Base-by-base conservation (phyloP, 2,113 vertebrate genomes). In the Brachirus orientalis region DNA sequence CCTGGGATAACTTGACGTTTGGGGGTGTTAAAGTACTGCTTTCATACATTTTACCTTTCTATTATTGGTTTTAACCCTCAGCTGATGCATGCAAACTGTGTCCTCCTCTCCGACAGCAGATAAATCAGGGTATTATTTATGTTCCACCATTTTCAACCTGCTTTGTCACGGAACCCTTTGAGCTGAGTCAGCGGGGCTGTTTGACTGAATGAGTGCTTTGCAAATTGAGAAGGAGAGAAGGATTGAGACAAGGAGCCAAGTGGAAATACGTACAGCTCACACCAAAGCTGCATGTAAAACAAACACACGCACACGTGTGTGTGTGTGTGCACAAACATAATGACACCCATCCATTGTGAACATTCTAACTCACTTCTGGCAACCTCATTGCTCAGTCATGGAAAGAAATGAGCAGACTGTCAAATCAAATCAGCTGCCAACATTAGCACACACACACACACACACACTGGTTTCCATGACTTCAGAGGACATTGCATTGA, bases 121-220 rank as follows among this genome's bases (percentile, higher is more conserved):
- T 28, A 4, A 28, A 6, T 28, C 3, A 0, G 28, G 28, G 6
- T 28, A 4, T 28, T 28, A 28, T 28, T 28, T 28, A 28, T 6
- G 6, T 28, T 28, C 7, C 55, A 13, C 7, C 13, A 0, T 40
- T n/a, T 60, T 56, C 12, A 16, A 6, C 10, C 6, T 50, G 43
- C 62, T 59, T 43, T 37, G 46, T 69, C 72, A 20, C n/a, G 1
- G 48, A 28, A 51, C 16, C 3, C 38, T 66, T 16, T 17, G 33
- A 36, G 57, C 57, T 46, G 67, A 67, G 38, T 56, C 19, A 46
- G 72, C 40, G 0, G 11, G 8, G 12, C 54, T 35, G 18, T 53
- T 33, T 65, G 68, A 60, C 57, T 38, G 52, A 51, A 14, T 0
- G 10, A 40, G 17, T 41, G 13, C 10, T 43, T 13, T 10, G 10